These are phyloP conservation scores for Zosterops pallidus DNA, from an alignment of 2,113 vertebrate species.

Conservation along the genomic window DNA sequence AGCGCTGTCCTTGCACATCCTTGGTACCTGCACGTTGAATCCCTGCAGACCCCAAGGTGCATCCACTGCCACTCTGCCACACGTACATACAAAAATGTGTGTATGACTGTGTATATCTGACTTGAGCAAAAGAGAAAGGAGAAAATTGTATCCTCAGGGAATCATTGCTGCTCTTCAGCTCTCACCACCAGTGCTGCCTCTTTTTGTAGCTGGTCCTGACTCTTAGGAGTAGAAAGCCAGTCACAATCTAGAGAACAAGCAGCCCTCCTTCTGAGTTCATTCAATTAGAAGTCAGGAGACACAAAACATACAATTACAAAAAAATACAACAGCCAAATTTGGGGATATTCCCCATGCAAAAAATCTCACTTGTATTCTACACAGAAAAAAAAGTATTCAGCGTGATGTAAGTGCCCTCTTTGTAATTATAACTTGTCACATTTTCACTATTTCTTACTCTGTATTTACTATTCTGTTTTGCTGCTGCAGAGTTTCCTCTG, in stretches of 20 bases:
- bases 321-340: neutral
- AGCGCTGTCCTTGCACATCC: rapidly evolving
- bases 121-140: neutral
- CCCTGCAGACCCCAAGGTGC: neutral
- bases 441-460: constrained; percentile 7
- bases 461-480: constrained; percentile 49
- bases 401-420: neutral
- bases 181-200: neutral
- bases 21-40: neutral
- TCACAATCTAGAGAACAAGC: neutral
- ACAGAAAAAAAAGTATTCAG: neutral
- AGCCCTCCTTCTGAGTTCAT: neutral
- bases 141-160: neutral
- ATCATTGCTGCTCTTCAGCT: neutral
- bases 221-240: neutral
- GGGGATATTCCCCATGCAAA: neutral
- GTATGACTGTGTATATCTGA: neutral
- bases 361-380: neutral
- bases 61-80: neutral
- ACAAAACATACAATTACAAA: neutral
- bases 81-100: neutral
- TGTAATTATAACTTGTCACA: neutral
- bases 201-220: neutral
- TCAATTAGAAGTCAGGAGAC: neutral
- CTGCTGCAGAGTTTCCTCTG: constrained; percentile 33